Conservation (phyloP, 2,888 invertebrate genomes). For the Coelogynopora nodosa region DNA sequence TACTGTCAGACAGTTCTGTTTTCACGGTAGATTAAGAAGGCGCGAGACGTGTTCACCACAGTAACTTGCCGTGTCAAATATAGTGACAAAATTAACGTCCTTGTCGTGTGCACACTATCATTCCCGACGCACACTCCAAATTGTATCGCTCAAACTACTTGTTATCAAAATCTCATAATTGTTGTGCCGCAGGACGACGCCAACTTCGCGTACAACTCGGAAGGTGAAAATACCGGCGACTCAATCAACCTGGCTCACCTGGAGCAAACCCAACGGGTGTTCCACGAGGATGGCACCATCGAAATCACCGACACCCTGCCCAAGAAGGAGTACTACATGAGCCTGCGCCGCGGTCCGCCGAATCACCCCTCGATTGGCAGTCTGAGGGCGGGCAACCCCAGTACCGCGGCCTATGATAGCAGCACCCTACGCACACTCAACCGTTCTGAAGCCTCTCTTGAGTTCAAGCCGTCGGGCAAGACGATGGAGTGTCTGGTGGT, state of each 20-base stretch:
- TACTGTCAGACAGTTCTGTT: too few species aligned
- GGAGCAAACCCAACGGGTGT: conserved; percentile 16
- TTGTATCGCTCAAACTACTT: too few species aligned
- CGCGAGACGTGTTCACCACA: too few species aligned
- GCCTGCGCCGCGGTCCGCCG: conserved; percentile 35
- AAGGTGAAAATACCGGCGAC: conserved; percentile 21
- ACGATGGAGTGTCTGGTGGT: conserved; percentile 39
- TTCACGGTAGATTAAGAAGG: too few species aligned
- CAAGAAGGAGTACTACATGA: conserved; percentile 45
- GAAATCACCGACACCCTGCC: conserved; percentile 41
- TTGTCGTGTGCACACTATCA: too few species aligned
- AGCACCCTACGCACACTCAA: conserved; percentile 14
- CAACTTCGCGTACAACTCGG: conserved; percentile 21
- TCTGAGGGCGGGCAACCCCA: conserved; percentile 4
- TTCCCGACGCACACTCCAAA: too few species aligned
- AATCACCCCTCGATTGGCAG: conserved; percentile 8
- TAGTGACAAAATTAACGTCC: too few species aligned
- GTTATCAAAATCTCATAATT: too few species aligned
- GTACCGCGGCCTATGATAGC: background rate
- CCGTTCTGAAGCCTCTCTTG: conserved; percentile 2
- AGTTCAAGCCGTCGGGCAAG: conserved; percentile 40
- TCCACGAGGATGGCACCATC: conserved; percentile 40
- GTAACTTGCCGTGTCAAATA: too few species aligned
- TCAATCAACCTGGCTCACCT: conserved; percentile 36
- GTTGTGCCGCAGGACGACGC: background rate